Conservation (phyloP, 2,113 vertebrate genomes). For the Paratilapia polleni region DNA sequence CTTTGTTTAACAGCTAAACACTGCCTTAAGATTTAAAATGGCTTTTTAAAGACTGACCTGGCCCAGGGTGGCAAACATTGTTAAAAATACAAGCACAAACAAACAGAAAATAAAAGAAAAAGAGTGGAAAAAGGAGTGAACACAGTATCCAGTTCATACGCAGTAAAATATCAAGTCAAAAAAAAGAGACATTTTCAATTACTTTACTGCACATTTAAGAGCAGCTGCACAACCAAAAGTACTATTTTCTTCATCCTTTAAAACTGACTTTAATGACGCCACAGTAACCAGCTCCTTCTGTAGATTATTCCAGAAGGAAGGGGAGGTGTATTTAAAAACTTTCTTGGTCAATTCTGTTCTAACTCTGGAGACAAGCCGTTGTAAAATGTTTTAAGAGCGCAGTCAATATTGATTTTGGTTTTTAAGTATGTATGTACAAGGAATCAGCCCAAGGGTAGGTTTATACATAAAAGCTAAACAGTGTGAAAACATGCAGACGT, state of each 20-base stretch:
- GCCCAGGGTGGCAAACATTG: not conserved
- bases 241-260: not conserved
- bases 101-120: not conserved
- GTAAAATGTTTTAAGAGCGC: not conserved
- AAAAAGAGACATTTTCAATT: too few relatives aligned
- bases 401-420: not conserved
- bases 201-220: too few relatives aligned
- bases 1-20: not conserved
- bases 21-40: not conserved
- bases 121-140: not conserved
- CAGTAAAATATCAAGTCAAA: not conserved
- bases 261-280: not conserved
- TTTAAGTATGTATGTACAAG: not conserved
- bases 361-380: not conserved
- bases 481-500: not conserved
- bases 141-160: not conserved
- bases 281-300: not conserved
- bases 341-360: not conserved
- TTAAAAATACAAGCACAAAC: not conserved
- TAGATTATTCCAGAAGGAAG: not conserved
- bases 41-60: not conserved
- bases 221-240: not conserved
- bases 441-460: not conserved
- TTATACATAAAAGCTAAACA: not conserved
- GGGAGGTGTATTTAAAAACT: not conserved